A percentile compares a stretch with the other conserved stretches of the same genome.
These are phyloP conservation scores for Eupithecia subfuscata DNA, from an alignment of 2,888 invertebrate species.

Conservation along the genomic window DNA sequence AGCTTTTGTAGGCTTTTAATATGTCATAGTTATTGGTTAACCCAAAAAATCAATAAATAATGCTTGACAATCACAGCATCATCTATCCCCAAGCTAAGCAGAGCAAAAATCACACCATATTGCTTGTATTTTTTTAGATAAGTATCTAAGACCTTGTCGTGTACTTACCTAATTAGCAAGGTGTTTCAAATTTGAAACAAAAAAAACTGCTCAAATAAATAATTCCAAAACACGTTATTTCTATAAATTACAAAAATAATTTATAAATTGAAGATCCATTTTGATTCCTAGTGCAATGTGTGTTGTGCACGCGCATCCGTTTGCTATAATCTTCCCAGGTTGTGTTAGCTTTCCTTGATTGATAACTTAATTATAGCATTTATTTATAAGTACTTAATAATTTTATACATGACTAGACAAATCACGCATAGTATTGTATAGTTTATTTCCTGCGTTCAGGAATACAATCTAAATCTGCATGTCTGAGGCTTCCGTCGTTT, in stretches of 20 bases:
- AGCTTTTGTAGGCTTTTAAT: neutral
- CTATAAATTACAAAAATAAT: neutral
- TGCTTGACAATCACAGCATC: too few relatives aligned
- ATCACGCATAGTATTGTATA: neutral
- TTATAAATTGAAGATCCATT: slow-evolving; percentile 4
- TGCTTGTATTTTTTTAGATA: too few relatives aligned
- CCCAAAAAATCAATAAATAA: too few relatives aligned
- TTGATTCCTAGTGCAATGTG: slow-evolving; percentile 18
- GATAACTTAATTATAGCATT: slow-evolving; percentile 17
- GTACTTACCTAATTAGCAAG: too few relatives aligned
- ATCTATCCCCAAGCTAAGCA: too few relatives aligned
- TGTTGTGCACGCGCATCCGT: slow-evolving; percentile 21
- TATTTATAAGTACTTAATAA: neutral
- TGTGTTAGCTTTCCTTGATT: slow-evolving; percentile 28
- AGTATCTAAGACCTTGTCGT: too few relatives aligned
- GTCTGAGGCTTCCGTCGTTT: too few relatives aligned
- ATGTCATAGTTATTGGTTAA: neutral
- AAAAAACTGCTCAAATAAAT: neutral
- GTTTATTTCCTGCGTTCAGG: neutral
- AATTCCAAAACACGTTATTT: neutral
- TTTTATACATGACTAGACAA: too few relatives aligned
- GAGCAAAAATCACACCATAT: too few relatives aligned
- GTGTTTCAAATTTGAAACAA: neutral
- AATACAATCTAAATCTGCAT: neutral
- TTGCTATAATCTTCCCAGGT: slow-evolving; percentile 4